Base-by-base conservation (phyloP, 2,113 vertebrate genomes). In the Pseudorectes ferrugineus region DNA sequence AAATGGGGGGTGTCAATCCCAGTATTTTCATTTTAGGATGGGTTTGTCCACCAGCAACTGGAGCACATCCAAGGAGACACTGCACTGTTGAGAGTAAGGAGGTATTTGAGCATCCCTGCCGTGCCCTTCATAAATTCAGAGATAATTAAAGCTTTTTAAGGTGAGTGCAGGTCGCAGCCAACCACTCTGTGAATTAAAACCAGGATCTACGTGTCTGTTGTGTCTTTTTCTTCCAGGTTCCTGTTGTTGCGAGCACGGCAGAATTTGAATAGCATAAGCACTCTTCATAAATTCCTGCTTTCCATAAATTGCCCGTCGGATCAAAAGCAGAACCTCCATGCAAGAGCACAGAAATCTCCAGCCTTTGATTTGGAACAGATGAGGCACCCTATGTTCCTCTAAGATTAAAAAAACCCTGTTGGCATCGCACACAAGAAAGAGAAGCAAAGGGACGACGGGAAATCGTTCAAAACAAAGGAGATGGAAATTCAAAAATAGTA, bases 321-420 rank as follows among this genome's bases (percentile, higher is more conserved):
- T 93, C 95, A 94, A 91, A 94, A 95, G 89, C 78, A 76, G 85
- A 93, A 83, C 35, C 78, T 86, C 85, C 59, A 45, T 35, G 68
- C 52, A 86, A 77, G 61, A 93, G 88, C 80, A 94, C 81, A 97
- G 86, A 96, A 90, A 79, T 77, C 80, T 89, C 72, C 84, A 92
- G 84, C 46, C 88, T 94, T 92, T 95, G 91, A 95, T 94, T 93
- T 85, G 80, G 88, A 93, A 88, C 89, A 92, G 88, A 94, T 52
- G 83, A 97, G 94, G 91, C 85, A 89, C 78, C 92, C 90, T 85
- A 33, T 68, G 92, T 76, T 90, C 75, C 59, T 92, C 78, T 20
- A 88, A 92, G 94, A 95, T 92, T 85, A 85, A 85, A 93, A 84
- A 89, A 74, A 25, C 13, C 42, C 70, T 61, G 79, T 76, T 92